Percentiles rank a stretch among this genome's conserved stretches.
Evolutionary conservation across 2,888 invertebrate species (phyloP).

Genomic region (Heliconius aoede): DNA sequence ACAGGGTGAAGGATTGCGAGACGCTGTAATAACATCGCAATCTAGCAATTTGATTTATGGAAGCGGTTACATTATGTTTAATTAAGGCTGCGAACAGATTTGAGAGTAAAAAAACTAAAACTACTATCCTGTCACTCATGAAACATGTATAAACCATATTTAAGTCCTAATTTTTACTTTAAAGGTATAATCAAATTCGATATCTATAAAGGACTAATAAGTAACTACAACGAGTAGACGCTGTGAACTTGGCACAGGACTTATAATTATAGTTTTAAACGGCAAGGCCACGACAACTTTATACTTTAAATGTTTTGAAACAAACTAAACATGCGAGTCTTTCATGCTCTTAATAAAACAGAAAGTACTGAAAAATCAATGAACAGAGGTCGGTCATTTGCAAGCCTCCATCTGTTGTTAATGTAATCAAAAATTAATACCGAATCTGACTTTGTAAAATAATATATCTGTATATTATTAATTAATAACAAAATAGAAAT

Average conservation of each 20-base stretch:
- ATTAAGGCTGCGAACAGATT: constrained; percentile 19
- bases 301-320: constrained; percentile 52
- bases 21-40: constrained; percentile 27
- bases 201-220: constrained; percentile 17
- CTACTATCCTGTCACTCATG: not conserved
- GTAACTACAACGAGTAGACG: constrained; percentile 32
- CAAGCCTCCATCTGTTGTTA: not conserved
- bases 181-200: constrained; percentile 7
- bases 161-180: not conserved
- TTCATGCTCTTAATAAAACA: constrained; percentile 40
- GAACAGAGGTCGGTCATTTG: constrained; percentile 8
- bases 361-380: constrained; percentile 38
- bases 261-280: constrained; percentile 45
- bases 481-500: not conserved
- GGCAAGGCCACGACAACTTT: constrained; percentile 65
- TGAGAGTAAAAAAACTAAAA: constrained; percentile 3
- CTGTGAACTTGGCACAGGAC: constrained; percentile 42
- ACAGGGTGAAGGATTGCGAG: constrained; percentile 29
- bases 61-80: constrained; percentile 17
- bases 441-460: not conserved
- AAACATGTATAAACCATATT: constrained; percentile 5
- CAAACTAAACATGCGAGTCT: constrained; percentile 48
- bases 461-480: not conserved
- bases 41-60: constrained; percentile 25
- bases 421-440: not conserved